Evolutionary conservation across 64 coral and sea anemone genomes (phyloP).

Genomic region (Porites lutea): DNA sequence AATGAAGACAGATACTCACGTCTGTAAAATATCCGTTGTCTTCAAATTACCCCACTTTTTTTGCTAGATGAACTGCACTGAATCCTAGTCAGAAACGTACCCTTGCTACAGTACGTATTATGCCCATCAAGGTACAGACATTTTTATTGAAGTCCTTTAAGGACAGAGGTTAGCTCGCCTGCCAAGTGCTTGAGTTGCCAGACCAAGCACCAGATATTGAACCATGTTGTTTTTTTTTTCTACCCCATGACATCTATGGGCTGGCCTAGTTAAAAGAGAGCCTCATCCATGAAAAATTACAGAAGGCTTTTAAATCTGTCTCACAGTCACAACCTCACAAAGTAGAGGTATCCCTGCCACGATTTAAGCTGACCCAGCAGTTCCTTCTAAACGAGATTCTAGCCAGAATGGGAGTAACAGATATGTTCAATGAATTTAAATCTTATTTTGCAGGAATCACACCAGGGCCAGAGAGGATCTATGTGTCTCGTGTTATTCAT

Average conservation of each 20-base stretch:
- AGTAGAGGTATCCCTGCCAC: constrained; percentile 70
- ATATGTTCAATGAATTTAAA: constrained; percentile 64
- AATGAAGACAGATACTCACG: too few species aligned
- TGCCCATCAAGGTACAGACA: too few species aligned
- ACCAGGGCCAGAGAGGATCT: constrained; percentile 50
- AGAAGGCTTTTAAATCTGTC: background rate
- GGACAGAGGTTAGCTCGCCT: background rate
- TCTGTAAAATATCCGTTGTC: too few species aligned
- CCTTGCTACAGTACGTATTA: too few species aligned
- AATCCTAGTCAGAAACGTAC: too few species aligned
- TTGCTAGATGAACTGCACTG: too few species aligned
- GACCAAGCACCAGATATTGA: constrained; percentile 17
- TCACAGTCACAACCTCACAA: background rate
- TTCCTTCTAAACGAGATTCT: constrained; percentile 71
- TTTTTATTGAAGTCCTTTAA: constrained; percentile 19
- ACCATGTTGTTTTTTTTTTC: constrained; percentile 61
- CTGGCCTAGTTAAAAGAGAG: constrained; percentile 51
- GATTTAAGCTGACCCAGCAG: constrained; percentile 71
- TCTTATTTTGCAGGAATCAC: constrained; percentile 92
- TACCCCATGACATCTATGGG: constrained; percentile 69
- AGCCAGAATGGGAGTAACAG: constrained; percentile 32
- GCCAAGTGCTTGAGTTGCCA: constrained; percentile 62
- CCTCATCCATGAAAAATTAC: constrained; percentile 22
- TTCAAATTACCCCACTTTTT: too few species aligned
- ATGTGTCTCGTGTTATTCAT: constrained; percentile 85